Conservation (phyloP, 2,113 vertebrate species). For the Rostratula benghalensis region DNA sequence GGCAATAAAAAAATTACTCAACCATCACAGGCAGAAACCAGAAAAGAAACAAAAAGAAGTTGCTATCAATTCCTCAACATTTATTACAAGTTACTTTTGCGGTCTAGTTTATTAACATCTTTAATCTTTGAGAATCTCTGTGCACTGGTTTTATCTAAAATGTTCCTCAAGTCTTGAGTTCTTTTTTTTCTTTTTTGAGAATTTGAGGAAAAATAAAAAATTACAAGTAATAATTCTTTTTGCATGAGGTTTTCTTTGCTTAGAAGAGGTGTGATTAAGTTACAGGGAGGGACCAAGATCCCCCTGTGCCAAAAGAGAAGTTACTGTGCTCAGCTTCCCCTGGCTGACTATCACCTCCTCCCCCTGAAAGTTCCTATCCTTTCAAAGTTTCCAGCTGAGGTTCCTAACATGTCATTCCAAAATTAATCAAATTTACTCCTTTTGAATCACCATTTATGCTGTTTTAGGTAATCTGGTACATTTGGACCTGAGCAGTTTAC, state of each 20-base stretch:
- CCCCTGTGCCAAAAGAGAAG: fast-evolving
- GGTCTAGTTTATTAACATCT: neutral
- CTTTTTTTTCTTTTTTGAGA: neutral
- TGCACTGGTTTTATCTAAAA: neutral
- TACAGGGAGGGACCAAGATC: neutral
- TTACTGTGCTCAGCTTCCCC: neutral
- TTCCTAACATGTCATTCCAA: neutral
- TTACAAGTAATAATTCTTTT: neutral
- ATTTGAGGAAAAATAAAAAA: neutral
- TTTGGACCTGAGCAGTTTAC: neutral
- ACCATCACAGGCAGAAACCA: neutral
- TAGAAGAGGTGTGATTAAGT: neutral
- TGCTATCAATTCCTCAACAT: neutral
- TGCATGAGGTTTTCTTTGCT: neutral
- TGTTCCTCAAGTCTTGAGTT: neutral
- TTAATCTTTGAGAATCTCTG: neutral
- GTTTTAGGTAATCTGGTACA: neutral
- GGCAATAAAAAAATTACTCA: fast-evolving
- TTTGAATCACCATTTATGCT: neutral
- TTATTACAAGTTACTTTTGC: neutral
- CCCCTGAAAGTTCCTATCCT: neutral
- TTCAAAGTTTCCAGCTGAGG: neutral
- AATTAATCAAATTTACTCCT: neutral
- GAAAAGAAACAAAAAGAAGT: neutral
- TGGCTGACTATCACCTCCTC: neutral